These are phyloP conservation scores for Mastomys natalensis DNA, from an alignment of 2,113 vertebrate species.

Conservation along the genomic window DNA sequence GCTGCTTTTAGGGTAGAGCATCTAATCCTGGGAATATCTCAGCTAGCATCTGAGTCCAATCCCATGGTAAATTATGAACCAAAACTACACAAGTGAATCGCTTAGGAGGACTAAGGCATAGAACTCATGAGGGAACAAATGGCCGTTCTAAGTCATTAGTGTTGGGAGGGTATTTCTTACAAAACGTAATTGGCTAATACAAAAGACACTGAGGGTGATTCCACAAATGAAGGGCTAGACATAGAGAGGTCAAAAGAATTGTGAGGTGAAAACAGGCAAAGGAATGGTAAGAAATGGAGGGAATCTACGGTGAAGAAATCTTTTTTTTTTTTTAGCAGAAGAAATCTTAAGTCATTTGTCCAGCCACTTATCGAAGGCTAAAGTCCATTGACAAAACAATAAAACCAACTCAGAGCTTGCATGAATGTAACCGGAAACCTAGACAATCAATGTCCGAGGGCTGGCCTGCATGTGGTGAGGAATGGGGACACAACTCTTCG, in stretches of 20 bases:
- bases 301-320: not conserved
- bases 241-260: not conserved
- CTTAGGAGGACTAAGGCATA: not conserved
- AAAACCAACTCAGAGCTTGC: not conserved
- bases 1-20: not conserved
- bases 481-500: not conserved
- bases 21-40: not conserved
- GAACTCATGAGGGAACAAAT: not conserved
- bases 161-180: not conserved
- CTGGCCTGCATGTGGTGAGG: not conserved
- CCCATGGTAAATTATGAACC: not conserved
- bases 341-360: not conserved
- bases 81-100: not conserved
- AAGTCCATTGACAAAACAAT: not conserved
- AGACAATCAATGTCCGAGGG: not conserved
- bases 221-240: not conserved
- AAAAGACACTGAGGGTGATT: not conserved
- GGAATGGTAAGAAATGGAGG: not conserved
- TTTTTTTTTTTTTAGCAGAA: too few species aligned
- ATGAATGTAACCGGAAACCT: not conserved
- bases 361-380: not conserved
- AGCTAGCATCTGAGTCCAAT: not conserved
- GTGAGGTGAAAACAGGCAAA: not conserved
- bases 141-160: not conserved
- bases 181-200: not conserved